Conservation (phyloP, 2,888 invertebrate genomes). For the Odontocerum albicorne region DNA sequence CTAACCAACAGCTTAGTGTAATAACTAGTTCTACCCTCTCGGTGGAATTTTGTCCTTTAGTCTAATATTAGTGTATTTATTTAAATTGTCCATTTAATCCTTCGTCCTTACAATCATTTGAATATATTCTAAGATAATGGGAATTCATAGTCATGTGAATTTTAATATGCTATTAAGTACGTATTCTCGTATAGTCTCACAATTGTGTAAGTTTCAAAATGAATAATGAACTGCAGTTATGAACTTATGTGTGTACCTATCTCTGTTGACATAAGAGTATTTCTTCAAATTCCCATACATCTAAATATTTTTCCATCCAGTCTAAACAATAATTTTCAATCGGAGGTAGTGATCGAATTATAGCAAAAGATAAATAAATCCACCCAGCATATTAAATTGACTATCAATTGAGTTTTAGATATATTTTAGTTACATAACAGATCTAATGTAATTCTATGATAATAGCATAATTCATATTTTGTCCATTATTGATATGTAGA, state of each 20-base stretch:
- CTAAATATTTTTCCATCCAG: constrained; percentile 35
- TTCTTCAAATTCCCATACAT: constrained; percentile 16
- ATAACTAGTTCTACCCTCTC: constrained; percentile 12
- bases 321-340: constrained; percentile 35
- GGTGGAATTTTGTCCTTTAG: constrained; percentile 26
- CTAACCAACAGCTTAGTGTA: constrained; percentile 21
- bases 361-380: background rate
- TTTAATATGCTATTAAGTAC: constrained; percentile 9
- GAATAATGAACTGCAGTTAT: background rate
- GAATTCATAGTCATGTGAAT: constrained; percentile 12
- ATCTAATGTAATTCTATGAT: constrained; percentile 7
- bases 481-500: constrained; percentile 25
- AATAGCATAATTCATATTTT: constrained; percentile 17
- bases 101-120: constrained; percentile 28
- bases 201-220: background rate
- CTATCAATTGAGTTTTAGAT: background rate
- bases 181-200: constrained; percentile 5
- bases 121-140: constrained; percentile 17
- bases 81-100: constrained; percentile 29
- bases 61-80: constrained; percentile 25
- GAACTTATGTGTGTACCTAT: constrained; percentile 11
- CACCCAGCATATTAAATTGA: background rate
- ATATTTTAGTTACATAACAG: constrained; percentile 12
- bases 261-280: too few species aligned
- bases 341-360: constrained; percentile 3